Base-by-base conservation (phyloP, 1,140 invertebrate genomes). In the Lineus longissimus region DNA sequence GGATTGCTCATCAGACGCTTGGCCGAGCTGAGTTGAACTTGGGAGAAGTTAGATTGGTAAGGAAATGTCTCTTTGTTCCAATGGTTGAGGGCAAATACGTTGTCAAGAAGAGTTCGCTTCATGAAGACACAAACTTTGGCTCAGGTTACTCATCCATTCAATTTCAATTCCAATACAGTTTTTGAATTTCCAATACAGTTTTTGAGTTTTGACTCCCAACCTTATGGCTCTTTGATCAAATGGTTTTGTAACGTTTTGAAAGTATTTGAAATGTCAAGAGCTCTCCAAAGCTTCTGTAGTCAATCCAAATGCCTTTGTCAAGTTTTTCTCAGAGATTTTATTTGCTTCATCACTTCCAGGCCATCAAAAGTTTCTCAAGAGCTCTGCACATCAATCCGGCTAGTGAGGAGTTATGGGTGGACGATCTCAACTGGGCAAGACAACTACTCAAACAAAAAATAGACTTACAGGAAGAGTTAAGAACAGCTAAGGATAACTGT, bases 1-100 rank as follows among this genome's bases (percentile, higher is more conserved):
- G 81, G 81, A 67, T 75, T 40, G 81, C 69, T 6, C 72, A 79
- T 59, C 82, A 84, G 66, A 84, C 82, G 4, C 69, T 83, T 27
- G 83, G 83, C 0, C 62, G 83, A 60, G 74, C 80, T 13, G 78
- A 80, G 55, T 67, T 83, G 29, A 79, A 79, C 27, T 59, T 82
- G 6, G 83, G 83, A 47, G 82, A 83, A 67, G 74, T 84, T 6
- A 70, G 64, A 61, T 33, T 78, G 72, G 80, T 81, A 68, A 70
- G 62, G 64, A 55, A n/a, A 60, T 13, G 15, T 22, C 1, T 1
- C 1, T 43, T 19, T 57, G 25, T 57, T 4, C 55, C 41, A 2
- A 40, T 41, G 6, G 6, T 59, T 11, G 19, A 11, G 22, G 9
- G 15, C 7, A 13, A 11, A 58, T 31, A 30, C 11, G 7, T 22